Conservation (phyloP, 2,113 vertebrate genomes). For the Syngnathus floridae region DNA sequence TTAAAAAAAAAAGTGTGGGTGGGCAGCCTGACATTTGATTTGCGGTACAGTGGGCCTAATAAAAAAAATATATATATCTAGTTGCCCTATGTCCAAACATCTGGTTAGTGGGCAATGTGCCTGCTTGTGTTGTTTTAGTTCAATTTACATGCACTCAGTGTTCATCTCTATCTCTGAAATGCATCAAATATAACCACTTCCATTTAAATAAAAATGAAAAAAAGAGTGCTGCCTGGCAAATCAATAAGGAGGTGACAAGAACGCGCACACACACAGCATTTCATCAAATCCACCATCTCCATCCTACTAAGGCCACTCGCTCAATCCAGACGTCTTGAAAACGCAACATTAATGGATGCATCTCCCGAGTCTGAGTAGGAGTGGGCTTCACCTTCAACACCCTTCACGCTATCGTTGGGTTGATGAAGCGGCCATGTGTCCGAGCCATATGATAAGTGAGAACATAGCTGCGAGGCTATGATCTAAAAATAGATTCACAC, state of each 20-base stretch:
- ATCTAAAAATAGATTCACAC: slow-evolving; percentile 43
- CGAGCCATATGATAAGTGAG: slow-evolving; percentile 46
- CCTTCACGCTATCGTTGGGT: neutral
- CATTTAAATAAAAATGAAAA: neutral
- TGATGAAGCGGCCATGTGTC: slow-evolving; percentile 18
- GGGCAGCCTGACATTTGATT: slow-evolving; percentile 8
- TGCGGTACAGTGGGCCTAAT: neutral
- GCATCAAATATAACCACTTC: neutral
- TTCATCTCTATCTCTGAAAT: neutral
- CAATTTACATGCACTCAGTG: neutral
- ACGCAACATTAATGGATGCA: neutral
- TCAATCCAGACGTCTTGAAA: neutral
- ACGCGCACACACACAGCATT: neutral
- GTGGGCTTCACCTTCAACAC: neutral
- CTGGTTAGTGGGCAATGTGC: neutral
- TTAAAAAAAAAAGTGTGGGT: neutral
- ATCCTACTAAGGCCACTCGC: no score
- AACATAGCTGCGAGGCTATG: slow-evolving; percentile 31
- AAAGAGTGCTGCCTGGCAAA: slow-evolving; percentile 15
- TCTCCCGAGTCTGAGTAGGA: neutral
- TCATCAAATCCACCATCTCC: neutral
- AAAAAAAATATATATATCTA: neutral
- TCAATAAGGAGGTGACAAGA: slow-evolving; percentile 28
- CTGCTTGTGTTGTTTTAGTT: neutral
- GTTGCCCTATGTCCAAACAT: neutral